Conservation (phyloP, 2,888 invertebrate genomes). For the Pilophorus perplexus region DNA sequence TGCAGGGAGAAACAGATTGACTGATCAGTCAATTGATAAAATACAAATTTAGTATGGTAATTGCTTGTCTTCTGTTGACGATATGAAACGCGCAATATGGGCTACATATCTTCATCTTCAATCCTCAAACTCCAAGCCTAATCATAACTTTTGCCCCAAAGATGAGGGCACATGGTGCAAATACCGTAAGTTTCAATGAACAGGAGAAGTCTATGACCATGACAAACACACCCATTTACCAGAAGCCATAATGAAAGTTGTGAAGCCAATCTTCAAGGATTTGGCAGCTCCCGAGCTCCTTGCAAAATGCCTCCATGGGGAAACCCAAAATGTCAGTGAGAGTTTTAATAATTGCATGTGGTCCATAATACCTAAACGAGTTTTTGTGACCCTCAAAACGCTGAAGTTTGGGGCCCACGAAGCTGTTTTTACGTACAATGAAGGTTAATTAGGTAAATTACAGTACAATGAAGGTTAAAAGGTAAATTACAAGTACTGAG, state of each 20-base stretch:
- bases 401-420: conserved; percentile 9
- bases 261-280: conserved; percentile 4
- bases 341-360: conserved; percentile 2
- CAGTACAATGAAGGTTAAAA: too few species aligned
- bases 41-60: conserved; percentile 4
- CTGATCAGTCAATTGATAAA: conserved; percentile 1
- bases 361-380: not conserved
- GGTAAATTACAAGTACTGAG: too few species aligned
- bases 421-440: not conserved
- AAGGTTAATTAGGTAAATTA: not conserved
- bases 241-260: not conserved
- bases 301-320: not conserved
- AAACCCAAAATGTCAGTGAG: conserved; percentile 12
- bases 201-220: conserved; percentile 6
- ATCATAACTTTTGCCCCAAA: conserved; percentile 3
- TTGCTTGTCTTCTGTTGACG: conserved; percentile 9
- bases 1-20: conserved; percentile 7
- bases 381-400: conserved; percentile 3
- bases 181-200: not conserved
- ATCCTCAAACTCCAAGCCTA: not conserved
- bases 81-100: conserved; percentile 11
- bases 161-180: conserved; percentile 8
- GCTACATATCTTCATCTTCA: not conserved
- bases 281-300: conserved; percentile 7
- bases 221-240: conserved; percentile 3